Evolutionary conservation across 2,797 vertebrate genomes (phyloP), one percentile per base, ranked within the genome.

Genomic region (Serranus cabrilla): DNA sequence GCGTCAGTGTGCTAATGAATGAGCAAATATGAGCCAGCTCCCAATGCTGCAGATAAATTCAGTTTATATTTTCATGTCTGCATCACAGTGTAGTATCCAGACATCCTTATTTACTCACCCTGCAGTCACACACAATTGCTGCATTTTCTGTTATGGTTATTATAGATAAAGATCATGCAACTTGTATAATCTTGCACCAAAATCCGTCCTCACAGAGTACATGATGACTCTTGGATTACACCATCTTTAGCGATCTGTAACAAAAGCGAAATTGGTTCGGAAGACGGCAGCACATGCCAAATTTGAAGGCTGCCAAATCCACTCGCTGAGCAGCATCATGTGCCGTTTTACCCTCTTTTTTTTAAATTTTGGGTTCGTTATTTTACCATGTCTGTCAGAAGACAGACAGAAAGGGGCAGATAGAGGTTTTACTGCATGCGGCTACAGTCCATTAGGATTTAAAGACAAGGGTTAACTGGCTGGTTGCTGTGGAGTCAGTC

Each of bases 1-100:
- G 84, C 74, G 80, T 90, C 87, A 90, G 87, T 83, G 55, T 76
- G 68, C 85, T 85, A 90, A 87, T 87, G 78, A 91, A 89, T 78
- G 85, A 84, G 76, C 55, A 72, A 78, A 81, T 58, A 79, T 63
- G 50, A 89, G 86, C 76, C 85, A 25, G 68, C 64, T 81, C 42
- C 60, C 67, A 51, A 27, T 39, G 80, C 80, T 57, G 76, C 80
- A 65, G 71, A 80, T 74, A 64, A 45, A 55, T 62, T 74, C 46
- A 31, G 46, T 60, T 75, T 43, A 67, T 46, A 64, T 82, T 83
- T 78, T 25, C 43, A 34, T 43, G 51, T 58, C 34, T 54, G 42
- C 55, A 27, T 73, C 16, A 60, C 59, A 40, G 16, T 1, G 43
- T 70, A 47, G 52, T 17, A 58, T 74, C 64, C 18, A 51, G 40